Evolutionary conservation across 2,888 invertebrate species (phyloP).

Genomic region (Sylvicola cinctus): DNA sequence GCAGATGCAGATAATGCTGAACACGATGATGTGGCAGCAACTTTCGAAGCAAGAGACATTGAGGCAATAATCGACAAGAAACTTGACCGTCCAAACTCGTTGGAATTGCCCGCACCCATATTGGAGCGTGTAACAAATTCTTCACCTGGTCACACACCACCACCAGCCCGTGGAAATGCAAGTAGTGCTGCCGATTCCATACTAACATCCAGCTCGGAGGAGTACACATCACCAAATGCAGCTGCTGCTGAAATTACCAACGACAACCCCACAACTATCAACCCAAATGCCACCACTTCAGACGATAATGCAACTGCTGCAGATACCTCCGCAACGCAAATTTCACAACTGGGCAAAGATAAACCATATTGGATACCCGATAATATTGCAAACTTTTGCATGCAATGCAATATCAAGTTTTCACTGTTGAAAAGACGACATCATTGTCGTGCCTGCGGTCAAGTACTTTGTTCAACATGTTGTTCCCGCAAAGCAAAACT

Average conservation of each 20-base stretch:
- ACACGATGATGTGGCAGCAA: no score
- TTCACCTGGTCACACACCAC: conserved; percentile 20
- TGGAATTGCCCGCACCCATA: no score
- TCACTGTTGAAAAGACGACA: conserved; percentile 65
- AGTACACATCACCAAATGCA: conserved; percentile 12
- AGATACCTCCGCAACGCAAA: no score
- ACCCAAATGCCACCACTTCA: no score
- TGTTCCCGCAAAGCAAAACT: conserved; percentile 50
- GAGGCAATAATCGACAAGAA: no score
- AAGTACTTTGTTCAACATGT: conserved; percentile 60
- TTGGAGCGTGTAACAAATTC: conserved; percentile 9
- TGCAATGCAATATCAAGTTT: conserved; percentile 64
- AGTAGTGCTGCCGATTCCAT: conserved; percentile 7
- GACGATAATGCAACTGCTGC: conserved; percentile 12
- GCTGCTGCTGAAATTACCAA: conserved; percentile 7
- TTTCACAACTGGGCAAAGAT: conserved; percentile 36
- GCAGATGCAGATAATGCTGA: no score
- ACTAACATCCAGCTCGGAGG: conserved; percentile 13
- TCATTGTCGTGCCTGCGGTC: conserved; percentile 67
- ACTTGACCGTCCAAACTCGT: no score
- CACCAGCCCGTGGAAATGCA: conserved; percentile 8
- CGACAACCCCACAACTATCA: no score
- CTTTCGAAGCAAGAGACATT: no score
- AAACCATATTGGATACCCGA: conserved; percentile 80
- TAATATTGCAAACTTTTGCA: conserved; percentile 54